phyloP scores from a whole-genome alignment of 2,888 invertebrate genomes.

The Drosophila anomelani region DNA sequence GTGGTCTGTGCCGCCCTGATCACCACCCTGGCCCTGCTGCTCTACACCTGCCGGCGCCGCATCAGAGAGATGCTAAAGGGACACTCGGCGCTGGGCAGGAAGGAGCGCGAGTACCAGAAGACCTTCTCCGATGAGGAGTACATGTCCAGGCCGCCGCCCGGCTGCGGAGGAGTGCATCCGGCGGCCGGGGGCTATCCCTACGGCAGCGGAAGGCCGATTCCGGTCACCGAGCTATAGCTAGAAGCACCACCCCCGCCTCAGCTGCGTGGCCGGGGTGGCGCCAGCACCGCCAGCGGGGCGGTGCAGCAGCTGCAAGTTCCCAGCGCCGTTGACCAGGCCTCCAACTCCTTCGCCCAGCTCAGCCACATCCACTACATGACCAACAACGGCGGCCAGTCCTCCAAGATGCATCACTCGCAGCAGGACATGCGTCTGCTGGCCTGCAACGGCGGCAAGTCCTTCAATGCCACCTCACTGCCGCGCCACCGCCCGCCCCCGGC shows the following conservation, averaged over 20 bases:
- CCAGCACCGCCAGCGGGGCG: constrained; percentile 42
- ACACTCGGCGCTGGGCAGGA: constrained; percentile 86
- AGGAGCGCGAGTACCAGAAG: constrained; percentile 95
- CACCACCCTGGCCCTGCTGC: constrained; percentile 89
- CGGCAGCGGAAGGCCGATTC: constrained; percentile 88
- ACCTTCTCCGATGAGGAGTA: constrained; percentile 95
- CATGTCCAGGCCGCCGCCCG: constrained; percentile 84
- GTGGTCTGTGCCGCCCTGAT: constrained; percentile 90
- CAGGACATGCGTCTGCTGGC: constrained; percentile 80
- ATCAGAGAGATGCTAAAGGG: constrained; percentile 92
- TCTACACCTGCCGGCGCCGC: constrained; percentile 92
- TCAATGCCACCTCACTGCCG: constrained; percentile 74
- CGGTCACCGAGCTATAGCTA: constrained; percentile 98
- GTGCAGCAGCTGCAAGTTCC: constrained; percentile 83
- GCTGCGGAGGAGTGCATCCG: constrained; percentile 81
- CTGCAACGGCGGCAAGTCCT: constrained; percentile 71
- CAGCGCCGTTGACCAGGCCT: constrained; percentile 77
- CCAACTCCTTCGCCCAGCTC: constrained; percentile 81
- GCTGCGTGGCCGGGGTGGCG: constrained; percentile 85
- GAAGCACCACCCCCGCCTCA: constrained; percentile 94
- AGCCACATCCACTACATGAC: constrained; percentile 84
- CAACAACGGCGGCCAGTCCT: constrained; percentile 63
- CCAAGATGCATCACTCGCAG: constrained; percentile 70
- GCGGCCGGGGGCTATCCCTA: constrained; percentile 70
- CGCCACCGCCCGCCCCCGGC: constrained; percentile 60